A percentile compares a stretch with the other conserved stretches of the same genome.
Conservation (phyloP, 1,140 invertebrate genomes). For the Melanaphis sacchari region DNA sequence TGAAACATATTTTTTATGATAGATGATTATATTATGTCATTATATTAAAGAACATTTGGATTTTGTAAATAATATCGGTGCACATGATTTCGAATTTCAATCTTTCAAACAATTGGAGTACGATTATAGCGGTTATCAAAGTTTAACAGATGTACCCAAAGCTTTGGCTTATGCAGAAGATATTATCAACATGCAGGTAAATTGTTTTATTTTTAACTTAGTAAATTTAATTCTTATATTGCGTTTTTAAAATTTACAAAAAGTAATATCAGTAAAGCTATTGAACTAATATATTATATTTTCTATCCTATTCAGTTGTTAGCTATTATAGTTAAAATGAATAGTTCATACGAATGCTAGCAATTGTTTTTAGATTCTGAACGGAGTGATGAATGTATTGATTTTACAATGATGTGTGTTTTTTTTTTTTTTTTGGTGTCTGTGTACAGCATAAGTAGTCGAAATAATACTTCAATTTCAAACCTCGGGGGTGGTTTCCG, state of each 20-base stretch:
- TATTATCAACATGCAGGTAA: slow-evolving; percentile 55
- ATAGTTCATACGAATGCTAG: too few relatives aligned
- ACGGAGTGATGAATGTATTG: too few relatives aligned
- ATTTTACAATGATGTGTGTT: too few relatives aligned
- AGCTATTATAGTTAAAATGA: too few relatives aligned
- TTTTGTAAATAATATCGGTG: slow-evolving; percentile 83
- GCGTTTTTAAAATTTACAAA: neutral
- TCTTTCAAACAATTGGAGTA: slow-evolving; percentile 90
- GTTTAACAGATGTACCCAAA: slow-evolving; percentile 94
- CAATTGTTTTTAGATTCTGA: too few relatives aligned
- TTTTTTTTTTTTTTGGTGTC: too few relatives aligned
- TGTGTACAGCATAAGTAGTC: too few relatives aligned
- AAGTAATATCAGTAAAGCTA: too few relatives aligned
- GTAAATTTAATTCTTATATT: neutral
- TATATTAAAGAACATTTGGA: slow-evolving; percentile 85
- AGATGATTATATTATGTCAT: slow-evolving; percentile 48
- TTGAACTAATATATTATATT: too few relatives aligned
- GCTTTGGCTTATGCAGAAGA: slow-evolving; percentile 76
- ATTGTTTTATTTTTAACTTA: neutral
- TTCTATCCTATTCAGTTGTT: too few relatives aligned
- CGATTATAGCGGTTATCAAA: slow-evolving; percentile 94
- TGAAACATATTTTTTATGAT: neutral
- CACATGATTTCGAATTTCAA: slow-evolving; percentile 74
- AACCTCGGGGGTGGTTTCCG: too few relatives aligned
- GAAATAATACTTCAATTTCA: too few relatives aligned